phyloP scores from a whole-genome alignment of 2,113 vertebrate genomes.

The Rhabdornis inornatus region DNA sequence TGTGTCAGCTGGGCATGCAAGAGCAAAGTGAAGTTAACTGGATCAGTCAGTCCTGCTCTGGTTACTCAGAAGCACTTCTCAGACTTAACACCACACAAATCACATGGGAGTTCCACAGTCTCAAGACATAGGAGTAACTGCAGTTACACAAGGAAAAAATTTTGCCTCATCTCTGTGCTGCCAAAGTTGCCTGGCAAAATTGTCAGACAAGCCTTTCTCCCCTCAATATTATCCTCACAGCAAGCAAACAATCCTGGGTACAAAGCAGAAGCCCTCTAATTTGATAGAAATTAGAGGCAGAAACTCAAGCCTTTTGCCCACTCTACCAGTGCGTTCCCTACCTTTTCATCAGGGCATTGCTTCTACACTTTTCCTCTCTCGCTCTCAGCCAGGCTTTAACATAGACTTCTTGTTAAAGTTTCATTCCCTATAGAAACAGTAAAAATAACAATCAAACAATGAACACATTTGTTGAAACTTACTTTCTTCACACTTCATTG shows the following conservation, averaged over 20 bases:
- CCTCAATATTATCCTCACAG: background rate
- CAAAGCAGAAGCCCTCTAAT: background rate
- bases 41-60: background rate
- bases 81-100: background rate
- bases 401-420: conserved; percentile 12
- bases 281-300: background rate
- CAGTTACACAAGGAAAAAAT: background rate
- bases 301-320: background rate
- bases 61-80: background rate
- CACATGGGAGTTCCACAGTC: background rate
- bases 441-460: conserved; percentile 11
- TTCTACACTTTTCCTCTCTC: background rate
- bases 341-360: conserved; percentile 61
- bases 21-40: background rate
- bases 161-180: background rate
- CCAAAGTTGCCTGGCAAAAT: background rate
- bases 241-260: background rate
- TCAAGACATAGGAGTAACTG: background rate
- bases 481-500: background rate
- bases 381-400: conserved; percentile 17
- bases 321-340: background rate
- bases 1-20: background rate
- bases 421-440: conserved; percentile 51
- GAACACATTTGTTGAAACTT: background rate
- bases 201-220: background rate